Evolutionary conservation across 2,888 invertebrate species (phyloP), one percentile per base, ranked within the genome.

Genomic region (Agonopterix alstromeriana): DNA sequence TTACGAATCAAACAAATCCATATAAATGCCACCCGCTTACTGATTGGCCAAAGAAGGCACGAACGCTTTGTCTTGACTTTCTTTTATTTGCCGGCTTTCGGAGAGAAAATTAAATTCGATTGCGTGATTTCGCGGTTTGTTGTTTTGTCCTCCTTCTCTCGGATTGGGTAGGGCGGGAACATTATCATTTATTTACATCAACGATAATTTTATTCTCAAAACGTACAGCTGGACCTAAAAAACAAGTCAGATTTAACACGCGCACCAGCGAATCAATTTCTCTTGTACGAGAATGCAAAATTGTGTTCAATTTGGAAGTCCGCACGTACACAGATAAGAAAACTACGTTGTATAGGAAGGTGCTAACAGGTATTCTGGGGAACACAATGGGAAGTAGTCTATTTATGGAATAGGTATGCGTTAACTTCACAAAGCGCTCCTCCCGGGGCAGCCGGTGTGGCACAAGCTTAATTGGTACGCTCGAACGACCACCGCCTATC

Each of bases 401-500:
- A 55, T 61, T 59, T 50, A 53, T 51, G 53, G 53, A 43, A 48
- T 54, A 50, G 50, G 55, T 54, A 40, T 40, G 10, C 50, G n/a
- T 7, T 10, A 40, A 40, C n/a, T 40, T 40, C n/a, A 27, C 27
- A 27, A 27, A 27, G 27, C 5, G 56, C 44, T 42, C 42, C 43
- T 43, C 61, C 51, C 51, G 10, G 41, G 57, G 48, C 48, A 41
- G 45, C 14, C 41, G 45, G 10, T 36, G 27, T 36, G 27, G 46
- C 50, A 54, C 38, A 53, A 46, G 38, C 52, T 55, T 61, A 61
- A 61, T 61, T 62, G 61, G 52, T 49, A 8, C 36, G 50, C 49
- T 55, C 48, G 47, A 53, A 41, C 49, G 53, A 56, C 49, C 53
- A 49, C 53, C 47, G 27, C 54, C 49, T 50, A 43, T 46, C 40